Base-by-base conservation (phyloP, 2,797 vertebrate genomes). In the Margarornis squamiger region DNA sequence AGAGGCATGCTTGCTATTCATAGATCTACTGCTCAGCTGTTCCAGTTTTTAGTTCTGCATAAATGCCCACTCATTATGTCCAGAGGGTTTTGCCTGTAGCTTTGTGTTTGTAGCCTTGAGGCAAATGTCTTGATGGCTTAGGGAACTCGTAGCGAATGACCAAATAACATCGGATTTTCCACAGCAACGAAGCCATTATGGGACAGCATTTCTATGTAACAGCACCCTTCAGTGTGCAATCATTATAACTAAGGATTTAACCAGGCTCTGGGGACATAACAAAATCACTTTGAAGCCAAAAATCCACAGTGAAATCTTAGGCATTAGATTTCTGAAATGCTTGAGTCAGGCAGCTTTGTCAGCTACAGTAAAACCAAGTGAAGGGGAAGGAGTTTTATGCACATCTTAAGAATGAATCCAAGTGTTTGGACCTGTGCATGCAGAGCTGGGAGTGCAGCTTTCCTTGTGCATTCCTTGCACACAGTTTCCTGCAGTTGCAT, bases 31-130 rank as follows among this genome's bases (percentile, higher is more conserved):
- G 97, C 97, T 98, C 97, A 97, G 97, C 97, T 98, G 97, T 97
- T 97, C 97, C 97, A 97, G 97, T 97, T 97, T 97, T 97, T 97
- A 97, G 97, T 97, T 98, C 97, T 97, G 97, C 97, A 97, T 98
- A 97, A 97, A 97, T 98, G 97, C 97, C 96, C 97, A 97, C 97
- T 97, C 96, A 95, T 97, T 97, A 95, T 95, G 97, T 97, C 97
- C 97, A 97, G 95, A 97, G 97, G 97, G 97, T 97, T 97, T 97
- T 96, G 97, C 97, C 97, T 96, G 96, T 97, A 97, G 97, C 97
- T 97, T 97, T 97, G 97, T 97, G 96, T 97, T 97, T 95, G 91
- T 96, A 97, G 97, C 97, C 97, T 97, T 97, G 96, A 97, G 97
- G 97, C 97, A 97, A 97, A 97, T 98, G 97, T 98, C 97, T 97